These are phyloP conservation scores for Drosophila hydei DNA, from an alignment of 1,140 invertebrate genomes.

Conservation along the genomic window DNA sequence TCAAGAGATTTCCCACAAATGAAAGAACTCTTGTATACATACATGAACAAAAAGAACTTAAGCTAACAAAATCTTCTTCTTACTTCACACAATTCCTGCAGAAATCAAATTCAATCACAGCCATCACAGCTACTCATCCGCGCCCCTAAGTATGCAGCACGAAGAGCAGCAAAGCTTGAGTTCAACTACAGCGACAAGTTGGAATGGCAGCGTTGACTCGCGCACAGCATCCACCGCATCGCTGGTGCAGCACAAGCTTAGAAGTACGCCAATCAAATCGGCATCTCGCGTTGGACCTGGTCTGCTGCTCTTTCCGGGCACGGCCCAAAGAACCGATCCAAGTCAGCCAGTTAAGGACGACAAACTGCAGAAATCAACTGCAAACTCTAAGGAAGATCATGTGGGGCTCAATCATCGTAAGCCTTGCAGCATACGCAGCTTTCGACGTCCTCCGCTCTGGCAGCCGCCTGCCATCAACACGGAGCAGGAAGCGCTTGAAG, in stretches of 20 bases:
- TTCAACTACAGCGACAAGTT: slow-evolving; percentile 18
- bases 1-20: too few relatives aligned
- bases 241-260: slow-evolving; percentile 26
- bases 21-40: too few relatives aligned
- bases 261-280: not conserved
- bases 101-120: too few relatives aligned
- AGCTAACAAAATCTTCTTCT: too few relatives aligned
- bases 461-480: slow-evolving; percentile 16
- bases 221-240: slow-evolving; percentile 61
- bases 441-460: slow-evolving; percentile 75
- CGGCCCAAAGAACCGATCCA: slow-evolving; percentile 53
- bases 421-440: slow-evolving; percentile 58
- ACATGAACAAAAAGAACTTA: too few relatives aligned
- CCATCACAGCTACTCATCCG: too few relatives aligned
- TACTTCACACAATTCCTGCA: too few relatives aligned
- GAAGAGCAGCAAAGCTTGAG: not conserved
- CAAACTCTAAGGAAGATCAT: slow-evolving; percentile 47
- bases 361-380: slow-evolving; percentile 5
- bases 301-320: slow-evolving; percentile 66
- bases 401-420: slow-evolving; percentile 58
- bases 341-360: slow-evolving; percentile 16
- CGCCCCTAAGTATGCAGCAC: slow-evolving; percentile 10
- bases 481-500: not conserved
- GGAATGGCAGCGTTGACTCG: slow-evolving; percentile 28
- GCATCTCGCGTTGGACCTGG: slow-evolving; percentile 39